Conservation (phyloP, 1,140 invertebrate species). For the Drosophila tani region DNA sequence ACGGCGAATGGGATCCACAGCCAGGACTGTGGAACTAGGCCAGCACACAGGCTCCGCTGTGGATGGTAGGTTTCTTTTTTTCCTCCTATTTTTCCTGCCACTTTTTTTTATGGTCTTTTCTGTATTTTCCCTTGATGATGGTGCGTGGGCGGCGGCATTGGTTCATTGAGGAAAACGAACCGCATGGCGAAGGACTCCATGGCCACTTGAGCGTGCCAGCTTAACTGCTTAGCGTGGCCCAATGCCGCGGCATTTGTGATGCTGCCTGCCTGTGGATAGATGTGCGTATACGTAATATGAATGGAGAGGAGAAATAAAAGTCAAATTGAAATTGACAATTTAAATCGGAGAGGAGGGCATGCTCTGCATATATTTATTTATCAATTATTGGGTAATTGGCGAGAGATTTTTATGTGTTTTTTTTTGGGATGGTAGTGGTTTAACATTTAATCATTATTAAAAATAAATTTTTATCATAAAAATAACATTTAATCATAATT, state of each 20-base stretch:
- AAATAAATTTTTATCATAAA: too few species aligned
- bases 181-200: conserved; percentile 60
- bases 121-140: conserved; percentile 1
- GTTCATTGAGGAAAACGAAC: conserved; percentile 78
- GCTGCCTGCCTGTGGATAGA: conserved; percentile 13
- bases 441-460: too few species aligned
- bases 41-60: conserved; percentile 38
- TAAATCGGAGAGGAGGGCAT: conserved; percentile 1
- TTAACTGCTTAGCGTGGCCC: conserved; percentile 59
- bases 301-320: conserved; percentile 77
- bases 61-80: conserved; percentile 26
- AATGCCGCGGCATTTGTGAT: neutral
- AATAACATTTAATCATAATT: too few species aligned
- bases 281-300: conserved; percentile 23
- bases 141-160: conserved; percentile 40
- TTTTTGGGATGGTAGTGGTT: too few species aligned
- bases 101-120: neutral
- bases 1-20: conserved; percentile 64
- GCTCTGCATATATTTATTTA: neutral
- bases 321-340: conserved; percentile 50
- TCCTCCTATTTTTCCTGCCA: too few species aligned
- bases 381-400: neutral
- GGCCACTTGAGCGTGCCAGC: conserved; percentile 66
- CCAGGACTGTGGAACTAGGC: conserved; percentile 74
- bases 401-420: too few species aligned